Conservation (phyloP, 2,888 invertebrate genomes). For the Belgica antarctica region DNA sequence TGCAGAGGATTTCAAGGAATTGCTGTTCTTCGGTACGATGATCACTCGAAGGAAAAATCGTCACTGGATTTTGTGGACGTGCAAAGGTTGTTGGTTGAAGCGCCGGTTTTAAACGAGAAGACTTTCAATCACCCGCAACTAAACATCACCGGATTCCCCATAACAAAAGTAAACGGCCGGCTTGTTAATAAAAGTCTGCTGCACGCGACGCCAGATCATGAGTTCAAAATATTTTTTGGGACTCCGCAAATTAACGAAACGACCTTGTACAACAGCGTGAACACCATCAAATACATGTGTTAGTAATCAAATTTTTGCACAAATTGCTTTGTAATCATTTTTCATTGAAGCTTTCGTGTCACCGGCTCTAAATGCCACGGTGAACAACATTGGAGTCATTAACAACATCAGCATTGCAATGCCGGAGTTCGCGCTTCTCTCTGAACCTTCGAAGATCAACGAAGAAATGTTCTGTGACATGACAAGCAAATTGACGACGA, state of each 20-base stretch:
- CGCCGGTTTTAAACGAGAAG: neutral
- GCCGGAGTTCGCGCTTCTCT: conserved; percentile 74
- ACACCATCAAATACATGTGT: conserved; percentile 1
- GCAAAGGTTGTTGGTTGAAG: neutral
- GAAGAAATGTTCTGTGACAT: conserved; percentile 50
- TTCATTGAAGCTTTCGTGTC: neutral
- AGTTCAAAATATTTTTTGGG: neutral
- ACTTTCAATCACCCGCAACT: neutral
- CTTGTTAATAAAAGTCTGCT: neutral
- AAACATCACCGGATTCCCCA: neutral
- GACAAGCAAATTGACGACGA: conserved; percentile 46
- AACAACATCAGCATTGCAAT: conserved; percentile 74
- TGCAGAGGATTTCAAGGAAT: conserved; percentile 34
- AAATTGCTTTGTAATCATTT: neutral
- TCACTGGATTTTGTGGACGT: neutral
- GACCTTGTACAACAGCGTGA: neutral
- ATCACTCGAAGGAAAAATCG: neutral
- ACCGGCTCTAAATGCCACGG: conserved; percentile 46
- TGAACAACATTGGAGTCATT: conserved; percentile 56
- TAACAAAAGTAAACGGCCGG: neutral
- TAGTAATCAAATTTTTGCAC: neutral
- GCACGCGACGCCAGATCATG: neutral
- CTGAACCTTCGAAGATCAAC: conserved; percentile 58
- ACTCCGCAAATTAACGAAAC: neutral
- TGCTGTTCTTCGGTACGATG: conserved; percentile 23